Percentiles rank a stretch among this genome's conserved stretches.
phyloP scores from a whole-genome alignment of 1,140 invertebrate genomes.

The Teleogryllus occipitalis region DNA sequence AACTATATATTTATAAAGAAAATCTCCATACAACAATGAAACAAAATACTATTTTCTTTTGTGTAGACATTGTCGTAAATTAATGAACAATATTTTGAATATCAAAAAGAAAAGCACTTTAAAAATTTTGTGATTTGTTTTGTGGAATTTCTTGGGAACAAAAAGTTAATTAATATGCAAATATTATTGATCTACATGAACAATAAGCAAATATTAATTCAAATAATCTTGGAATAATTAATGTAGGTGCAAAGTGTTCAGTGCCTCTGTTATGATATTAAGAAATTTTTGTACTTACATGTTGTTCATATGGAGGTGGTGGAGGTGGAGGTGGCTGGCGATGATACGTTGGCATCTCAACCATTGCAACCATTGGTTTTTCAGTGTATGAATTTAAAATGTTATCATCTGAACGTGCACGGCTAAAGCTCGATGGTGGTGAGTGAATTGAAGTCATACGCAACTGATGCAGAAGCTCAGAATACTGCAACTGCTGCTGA shows the following conservation, averaged over 20 bases:
- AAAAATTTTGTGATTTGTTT: too few relatives aligned
- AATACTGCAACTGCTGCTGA: neutral
- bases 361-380: constrained; percentile 23
- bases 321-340: constrained; percentile 61
- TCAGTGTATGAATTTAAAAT: constrained; percentile 53
- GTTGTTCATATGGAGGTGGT: constrained; percentile 55
- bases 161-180: too few relatives aligned
- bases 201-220: too few relatives aligned
- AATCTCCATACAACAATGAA: too few relatives aligned
- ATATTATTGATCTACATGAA: too few relatives aligned
- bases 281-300: constrained; percentile 25
- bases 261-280: too few relatives aligned
- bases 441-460: neutral
- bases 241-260: neutral
- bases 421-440: constrained; percentile 38
- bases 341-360: constrained; percentile 49
- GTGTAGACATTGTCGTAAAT: too few relatives aligned
- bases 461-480: neutral
- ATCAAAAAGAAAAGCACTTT: too few relatives aligned
- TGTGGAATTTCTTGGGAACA: too few relatives aligned
- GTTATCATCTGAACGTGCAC: constrained; percentile 68
- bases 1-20: too few relatives aligned
- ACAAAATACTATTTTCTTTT: too few relatives aligned
- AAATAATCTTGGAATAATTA: neutral
- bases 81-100: too few relatives aligned